A percentile compares a stretch with the other conserved stretches of the same genome.
Conservation (phyloP, 2,113 vertebrate species). For the cat (Felis catus) region F.catus_Fca126_mat1.0 CM031417.1:24740001-24740500, state of each 20-base stretch:
- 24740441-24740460: not conserved
- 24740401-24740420: not conserved
- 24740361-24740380: not conserved
- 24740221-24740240: not conserved
- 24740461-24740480: not conserved
- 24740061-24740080: not conserved
- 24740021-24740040: not conserved
- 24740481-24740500: not conserved
- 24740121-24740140: not conserved
- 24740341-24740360: not conserved
- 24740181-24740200: not conserved
- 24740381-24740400: not conserved
- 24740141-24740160: not conserved
- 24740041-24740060: not conserved
- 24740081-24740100: not conserved
- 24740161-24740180: not conserved
- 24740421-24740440: not conserved
- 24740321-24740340: not conserved
- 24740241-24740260: not conserved
- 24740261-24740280: not conserved
- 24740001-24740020: not conserved
- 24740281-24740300: not conserved
- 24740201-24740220: not conserved
- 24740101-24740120: not conserved
- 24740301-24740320: not conserved